Conservation (phyloP, 2,113 vertebrate genomes). For the Rattus norvegicus region DNA sequence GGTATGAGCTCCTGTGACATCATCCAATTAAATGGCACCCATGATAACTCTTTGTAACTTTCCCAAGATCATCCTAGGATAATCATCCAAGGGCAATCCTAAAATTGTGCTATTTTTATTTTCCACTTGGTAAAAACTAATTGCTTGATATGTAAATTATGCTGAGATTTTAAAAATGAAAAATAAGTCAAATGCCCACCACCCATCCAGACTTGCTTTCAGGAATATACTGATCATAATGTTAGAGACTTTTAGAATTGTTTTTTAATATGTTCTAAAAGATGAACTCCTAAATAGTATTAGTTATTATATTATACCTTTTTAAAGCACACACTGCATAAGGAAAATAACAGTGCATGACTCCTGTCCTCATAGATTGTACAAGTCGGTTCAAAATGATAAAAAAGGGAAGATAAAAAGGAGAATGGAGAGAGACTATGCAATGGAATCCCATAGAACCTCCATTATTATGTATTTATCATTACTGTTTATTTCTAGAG, state of each 20-base stretch:
- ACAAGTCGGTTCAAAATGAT: background rate
- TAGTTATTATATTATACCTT: background rate
- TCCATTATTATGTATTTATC: background rate
- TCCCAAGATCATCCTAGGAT: background rate
- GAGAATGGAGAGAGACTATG: background rate
- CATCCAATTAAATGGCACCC: background rate
- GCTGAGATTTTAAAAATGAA: conserved; percentile 47
- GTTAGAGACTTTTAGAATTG: background rate
- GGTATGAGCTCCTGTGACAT: background rate
- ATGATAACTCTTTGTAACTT: background rate
- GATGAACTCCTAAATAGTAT: background rate
- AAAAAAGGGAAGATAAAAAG: background rate
- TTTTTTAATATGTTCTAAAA: background rate
- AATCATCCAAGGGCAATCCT: background rate
- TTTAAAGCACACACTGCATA: background rate
- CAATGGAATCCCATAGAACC: background rate
- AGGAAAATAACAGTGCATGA: background rate
- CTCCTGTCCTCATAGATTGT: background rate
- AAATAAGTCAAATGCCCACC: background rate
- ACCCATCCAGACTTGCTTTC: background rate
- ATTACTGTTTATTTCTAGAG: background rate
- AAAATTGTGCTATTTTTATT: background rate
- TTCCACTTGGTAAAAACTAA: background rate
- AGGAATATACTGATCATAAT: background rate
- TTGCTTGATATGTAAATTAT: background rate